Evolutionary conservation across 2,888 invertebrate species (phyloP), one percentile per base, ranked within the genome.

Genomic region (Drosophila koepferae): DNA sequence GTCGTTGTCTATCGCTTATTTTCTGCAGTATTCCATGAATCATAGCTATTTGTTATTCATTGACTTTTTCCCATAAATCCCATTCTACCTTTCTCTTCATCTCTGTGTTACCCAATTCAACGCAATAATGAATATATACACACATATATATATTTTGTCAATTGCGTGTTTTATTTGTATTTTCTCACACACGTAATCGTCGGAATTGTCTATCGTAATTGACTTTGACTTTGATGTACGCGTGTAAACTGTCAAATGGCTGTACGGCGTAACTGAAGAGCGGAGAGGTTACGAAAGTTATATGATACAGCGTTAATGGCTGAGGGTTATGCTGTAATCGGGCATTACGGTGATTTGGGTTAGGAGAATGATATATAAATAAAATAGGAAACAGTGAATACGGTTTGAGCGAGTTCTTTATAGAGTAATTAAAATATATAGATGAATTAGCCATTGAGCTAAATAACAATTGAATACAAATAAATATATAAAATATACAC

Each of bases 171-270:
- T 40, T 40, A 23, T 54, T 54, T 38, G 3, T 16, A 20, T 36
- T 63, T 76, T 53, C 36, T 36, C 53, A 67, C 44, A 49, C 43
- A 72, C 77, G 64, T 80, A 80, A 76, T 80, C 66, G 63, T n/a
- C 46, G 23, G 7, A 65, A 72, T 74, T 63, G 41, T 63, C 63
- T 23, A 58, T 40, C 74, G 66, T 86, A 84, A 84, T 84, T 89
- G 87, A 74, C 85, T 82, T 82, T 85, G 85, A 87, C 85, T 82
- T 87, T 81, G 86, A 75, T 48, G 63, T 43, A 56, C 54, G 68
- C 77, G 80, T 76, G 80, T 54, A 59, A 10, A 49, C 58, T 49
- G 72, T 73, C 74, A 63, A 65, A 62, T 48, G 36, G 16, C 7
- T 23, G 18, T 2, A 0, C 14, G n/a, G 4, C 10, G 55, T 20